Conservation (phyloP, 2,888 invertebrate species). For the Barypeithes pellucidus region DNA sequence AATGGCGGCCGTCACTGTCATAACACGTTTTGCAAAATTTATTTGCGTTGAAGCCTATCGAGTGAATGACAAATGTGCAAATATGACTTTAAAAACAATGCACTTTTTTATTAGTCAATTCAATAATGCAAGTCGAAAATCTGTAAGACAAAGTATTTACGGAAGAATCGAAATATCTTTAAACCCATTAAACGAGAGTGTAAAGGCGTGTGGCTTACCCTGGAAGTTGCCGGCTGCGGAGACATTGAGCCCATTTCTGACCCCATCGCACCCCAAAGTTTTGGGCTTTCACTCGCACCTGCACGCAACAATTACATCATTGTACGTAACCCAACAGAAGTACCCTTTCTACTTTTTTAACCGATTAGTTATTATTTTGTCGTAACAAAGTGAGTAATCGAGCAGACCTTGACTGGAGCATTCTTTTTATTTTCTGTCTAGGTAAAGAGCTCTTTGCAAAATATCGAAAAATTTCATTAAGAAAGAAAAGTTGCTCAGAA, state of each 20-base stretch:
- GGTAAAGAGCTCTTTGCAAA: too few relatives aligned
- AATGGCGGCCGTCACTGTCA: too few relatives aligned
- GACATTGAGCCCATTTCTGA: conserved; percentile 73
- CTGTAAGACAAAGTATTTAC: background rate
- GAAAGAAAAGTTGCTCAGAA: too few relatives aligned
- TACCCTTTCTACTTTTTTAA: conserved; percentile 43
- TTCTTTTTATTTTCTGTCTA: too few relatives aligned
- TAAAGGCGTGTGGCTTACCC: conserved; percentile 73
- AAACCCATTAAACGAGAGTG: conserved; percentile 11
- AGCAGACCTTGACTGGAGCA: too few relatives aligned
- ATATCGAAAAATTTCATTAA: too few relatives aligned
- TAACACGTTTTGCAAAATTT: too few relatives aligned
- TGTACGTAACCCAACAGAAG: conserved; percentile 68
- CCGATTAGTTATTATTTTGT: too few relatives aligned
- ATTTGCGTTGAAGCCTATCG: too few relatives aligned
- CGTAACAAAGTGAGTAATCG: too few relatives aligned
- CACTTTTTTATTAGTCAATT: background rate
- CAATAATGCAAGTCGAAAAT: background rate
- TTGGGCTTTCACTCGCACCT: conserved; percentile 74
- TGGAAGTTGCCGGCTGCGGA: conserved; percentile 74
- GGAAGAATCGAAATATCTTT: conserved; percentile 5
- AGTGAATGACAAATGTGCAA: too few relatives aligned
- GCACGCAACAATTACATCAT: conserved; percentile 71
- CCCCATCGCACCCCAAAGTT: conserved; percentile 73
- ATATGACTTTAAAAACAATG: too few relatives aligned